phyloP scores from a whole-genome alignment of 2,888 invertebrate species.

The Lasioglossum malachurum region DNA sequence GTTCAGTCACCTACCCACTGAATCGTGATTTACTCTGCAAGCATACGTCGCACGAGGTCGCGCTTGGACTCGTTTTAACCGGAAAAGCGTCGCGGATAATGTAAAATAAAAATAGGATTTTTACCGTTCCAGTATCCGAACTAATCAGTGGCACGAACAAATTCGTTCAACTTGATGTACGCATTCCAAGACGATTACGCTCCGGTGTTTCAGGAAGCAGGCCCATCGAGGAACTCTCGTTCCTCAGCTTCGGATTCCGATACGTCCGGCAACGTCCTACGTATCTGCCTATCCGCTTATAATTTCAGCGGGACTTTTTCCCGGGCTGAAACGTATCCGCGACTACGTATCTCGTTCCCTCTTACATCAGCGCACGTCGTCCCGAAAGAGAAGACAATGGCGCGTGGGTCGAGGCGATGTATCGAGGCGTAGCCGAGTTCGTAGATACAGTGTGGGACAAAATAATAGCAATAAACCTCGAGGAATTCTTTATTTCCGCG shows the following conservation, averaged over 20 bases:
- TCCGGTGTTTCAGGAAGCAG: background rate
- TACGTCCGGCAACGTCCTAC: constrained; percentile 64
- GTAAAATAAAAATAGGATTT: no score
- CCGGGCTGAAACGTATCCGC: constrained; percentile 70
- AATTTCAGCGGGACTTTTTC: constrained; percentile 62
- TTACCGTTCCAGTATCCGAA: background rate
- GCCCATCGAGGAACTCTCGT: background rate
- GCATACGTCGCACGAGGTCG: background rate
- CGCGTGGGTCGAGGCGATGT: constrained; percentile 83
- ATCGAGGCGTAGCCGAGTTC: constrained; percentile 77
- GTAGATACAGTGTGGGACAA: constrained; percentile 57
- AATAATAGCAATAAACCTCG: constrained; percentile 6
- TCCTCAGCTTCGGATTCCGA: constrained; percentile 44
- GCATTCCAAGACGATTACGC: constrained; percentile 39
- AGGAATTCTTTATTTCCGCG: constrained; percentile 14
- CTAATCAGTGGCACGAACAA: background rate
- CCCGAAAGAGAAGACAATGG: constrained; percentile 81
- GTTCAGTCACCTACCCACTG: background rate
- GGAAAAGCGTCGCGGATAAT: background rate
- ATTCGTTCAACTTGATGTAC: background rate
- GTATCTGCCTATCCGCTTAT: constrained; percentile 72
- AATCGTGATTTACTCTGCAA: background rate
- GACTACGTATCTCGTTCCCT: constrained; percentile 59
- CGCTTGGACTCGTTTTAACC: background rate
- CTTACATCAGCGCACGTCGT: constrained; percentile 69